Base-by-base conservation (phyloP, 2,888 invertebrate genomes). In the Orthosia gracilis region DNA sequence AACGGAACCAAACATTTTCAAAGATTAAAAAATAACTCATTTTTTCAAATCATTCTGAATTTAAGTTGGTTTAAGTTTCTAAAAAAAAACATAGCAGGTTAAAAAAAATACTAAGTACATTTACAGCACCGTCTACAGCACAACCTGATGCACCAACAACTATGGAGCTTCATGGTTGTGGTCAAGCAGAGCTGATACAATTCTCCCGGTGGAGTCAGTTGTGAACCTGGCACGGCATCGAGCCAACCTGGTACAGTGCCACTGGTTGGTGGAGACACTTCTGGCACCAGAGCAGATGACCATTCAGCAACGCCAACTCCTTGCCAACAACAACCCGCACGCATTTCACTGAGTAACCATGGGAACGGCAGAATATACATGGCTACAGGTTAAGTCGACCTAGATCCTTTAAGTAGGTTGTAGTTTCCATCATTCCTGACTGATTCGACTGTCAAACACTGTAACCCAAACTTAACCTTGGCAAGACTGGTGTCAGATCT, bases 131-230 rank as follows among this genome's bases (percentile, higher is more conserved):
- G 26, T 59, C 68, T 52, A 18, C 4, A 18, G 12, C 67, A 2
- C 31, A 31, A 49, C n/a, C 18, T 45, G 17, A 57, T 64, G 64
- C 18, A 57, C 15, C 5, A 64, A 21, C n/a, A 75, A 40, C 4
- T 76, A 64, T 2, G 75, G 54, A 63, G 47, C 17, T n/a, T 40
- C 63, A 13, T 73, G 73, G 47, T 73, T 75, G 17, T 73, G 73
- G 11, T 75, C 13, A 5, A 76, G n/a, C 23, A 45, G 49, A n/a
- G 55, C 40, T 57, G 65, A 26, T 15, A 75, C 13, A 31, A 75
- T 62, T 23, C 31, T 4, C n/a, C 62, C 31, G 13, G 11, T 0
- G 3, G 17, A 3, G 23, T 55, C 40, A n/a, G 75, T 73, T 31
- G 23, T 73, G 54, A 73, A 73, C 15, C 47, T 55, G 23, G 73